Base-by-base conservation (phyloP, 2,888 invertebrate genomes). In the Blera fallax region DNA sequence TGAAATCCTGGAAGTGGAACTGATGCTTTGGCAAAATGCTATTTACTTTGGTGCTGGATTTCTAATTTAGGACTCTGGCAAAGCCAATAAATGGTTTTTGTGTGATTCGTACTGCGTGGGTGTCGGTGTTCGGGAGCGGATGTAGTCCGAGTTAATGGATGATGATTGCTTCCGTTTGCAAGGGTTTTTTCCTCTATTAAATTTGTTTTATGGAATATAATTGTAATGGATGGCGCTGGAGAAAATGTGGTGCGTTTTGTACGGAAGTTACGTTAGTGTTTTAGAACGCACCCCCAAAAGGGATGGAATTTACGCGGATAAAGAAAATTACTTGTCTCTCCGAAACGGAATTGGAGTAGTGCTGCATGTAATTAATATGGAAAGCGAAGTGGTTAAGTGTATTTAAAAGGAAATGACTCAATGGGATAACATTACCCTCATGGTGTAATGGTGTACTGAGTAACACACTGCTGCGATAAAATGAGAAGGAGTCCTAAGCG, bases 11-110 rank as follows among this genome's bases (percentile, higher is more conserved):
- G 45, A 54, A 60, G 34, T 64, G 76, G 54, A 62, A 78, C 54
- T 62, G 81, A 82, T 60, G 70, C 82, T 72, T 78, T 78, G 82
- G 48, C 77, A 82, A 77, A 76, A 62, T 76, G 81, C 56, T 77
- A 70, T 81, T 77, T 77, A 69, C 62, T 77, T 78, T 54, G 54
- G 73, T 32, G 40, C 62, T 73, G 73, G 79, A 79, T 60, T 73
- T 78, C 58, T 79, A 79, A 73, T 83, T 83, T 67, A 79, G 58
- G 67, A 52, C 60, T 64, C 48, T 27, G 6, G 43, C 27, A 45
- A 60, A 65, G 60, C 78, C 52, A 73, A 73, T 83, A 79, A 73
- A 73, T 29, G 52, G 50, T 29, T 62, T 60, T 62, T 50, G 40
- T 34, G 40, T 72, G 37, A 10, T 45, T 29, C 8, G 21, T 24